phyloP scores from a whole-genome alignment of 1,140 invertebrate species.

The Parasteatoda tepidariorum region DNA sequence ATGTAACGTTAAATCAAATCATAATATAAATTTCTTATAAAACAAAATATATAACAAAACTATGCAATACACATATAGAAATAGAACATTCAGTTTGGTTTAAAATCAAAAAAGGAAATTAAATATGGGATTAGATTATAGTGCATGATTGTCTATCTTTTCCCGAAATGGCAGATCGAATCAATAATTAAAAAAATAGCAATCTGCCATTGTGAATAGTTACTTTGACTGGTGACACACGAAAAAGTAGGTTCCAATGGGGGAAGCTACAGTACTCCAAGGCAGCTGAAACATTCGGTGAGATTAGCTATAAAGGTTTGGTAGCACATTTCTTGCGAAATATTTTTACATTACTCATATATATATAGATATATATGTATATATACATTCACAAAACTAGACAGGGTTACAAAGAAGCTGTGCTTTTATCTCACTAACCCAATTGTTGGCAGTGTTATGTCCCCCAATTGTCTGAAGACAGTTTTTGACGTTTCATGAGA shows the following conservation, averaged over 20 bases:
- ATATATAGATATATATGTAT: neutral
- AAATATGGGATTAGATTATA: too few species aligned
- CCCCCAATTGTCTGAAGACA: slow-evolving; percentile 45
- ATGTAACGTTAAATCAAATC: too few species aligned
- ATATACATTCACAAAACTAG: slow-evolving; percentile 49
- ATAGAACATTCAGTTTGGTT: too few species aligned
- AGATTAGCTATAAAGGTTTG: too few species aligned
- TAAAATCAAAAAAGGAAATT: too few species aligned
- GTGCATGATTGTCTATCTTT: neutral
- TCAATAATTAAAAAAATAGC: neutral
- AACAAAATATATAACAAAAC: too few species aligned
- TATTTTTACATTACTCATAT: neutral
- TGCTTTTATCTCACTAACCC: neutral
- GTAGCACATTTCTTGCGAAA: neutral
- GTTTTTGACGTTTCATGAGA: slow-evolving; percentile 34
- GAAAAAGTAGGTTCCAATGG: neutral
- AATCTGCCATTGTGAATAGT: neutral
- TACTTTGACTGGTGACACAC: neutral
- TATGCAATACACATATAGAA: too few species aligned
- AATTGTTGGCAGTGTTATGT: slow-evolving; percentile 14
- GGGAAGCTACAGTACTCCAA: slow-evolving; percentile 15
- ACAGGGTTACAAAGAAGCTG: neutral
- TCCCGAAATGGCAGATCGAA: neutral
- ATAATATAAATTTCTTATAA: too few species aligned
- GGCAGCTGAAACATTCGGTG: neutral